phyloP scores from a whole-genome alignment of 2,113 vertebrate species.

The Thunnus thynnus region DNA sequence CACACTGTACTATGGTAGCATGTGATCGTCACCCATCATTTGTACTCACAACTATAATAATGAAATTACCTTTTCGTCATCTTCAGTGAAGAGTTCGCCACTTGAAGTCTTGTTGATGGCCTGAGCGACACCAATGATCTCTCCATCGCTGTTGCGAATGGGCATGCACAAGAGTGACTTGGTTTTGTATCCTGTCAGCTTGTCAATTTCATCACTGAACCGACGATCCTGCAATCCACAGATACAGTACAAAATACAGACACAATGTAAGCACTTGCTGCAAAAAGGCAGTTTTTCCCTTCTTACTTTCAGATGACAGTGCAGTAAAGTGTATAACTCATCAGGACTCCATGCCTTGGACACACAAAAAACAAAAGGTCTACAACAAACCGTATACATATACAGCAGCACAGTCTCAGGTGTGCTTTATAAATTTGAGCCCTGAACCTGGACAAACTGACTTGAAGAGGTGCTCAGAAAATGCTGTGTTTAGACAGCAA shows the following conservation, averaged over 20 bases:
- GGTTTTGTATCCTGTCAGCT: constrained; percentile 98
- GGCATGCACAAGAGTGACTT: constrained; percentile 98
- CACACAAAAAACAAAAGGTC: background rate
- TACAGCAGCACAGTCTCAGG: background rate
- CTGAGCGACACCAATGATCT: constrained; percentile 97
- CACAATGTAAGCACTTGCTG: constrained; percentile 36
- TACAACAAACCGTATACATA: background rate
- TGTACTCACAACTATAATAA: background rate
- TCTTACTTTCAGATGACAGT: constrained; percentile 30
- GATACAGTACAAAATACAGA: constrained; percentile 32
- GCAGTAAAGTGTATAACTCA: constrained; percentile 23
- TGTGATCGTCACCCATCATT: background rate
- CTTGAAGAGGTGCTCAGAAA: background rate
- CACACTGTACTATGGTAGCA: background rate
- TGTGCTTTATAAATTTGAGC: background rate
- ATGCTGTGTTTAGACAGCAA: background rate
- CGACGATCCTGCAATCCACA: constrained; percentile 89
- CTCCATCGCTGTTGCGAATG: constrained; percentile 95
- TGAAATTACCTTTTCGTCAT: constrained; percentile 94
- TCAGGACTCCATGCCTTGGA: background rate
- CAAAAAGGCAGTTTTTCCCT: background rate
- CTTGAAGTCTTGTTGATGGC: constrained; percentile 97
- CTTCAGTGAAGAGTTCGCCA: constrained; percentile 93
- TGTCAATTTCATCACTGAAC: constrained; percentile 99
- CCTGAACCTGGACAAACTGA: background rate